A percentile compares a stretch with the other conserved stretches of the same genome.
phyloP scores from a whole-genome alignment of 2,797 vertebrate species.

The Leuciscus waleckii region DNA sequence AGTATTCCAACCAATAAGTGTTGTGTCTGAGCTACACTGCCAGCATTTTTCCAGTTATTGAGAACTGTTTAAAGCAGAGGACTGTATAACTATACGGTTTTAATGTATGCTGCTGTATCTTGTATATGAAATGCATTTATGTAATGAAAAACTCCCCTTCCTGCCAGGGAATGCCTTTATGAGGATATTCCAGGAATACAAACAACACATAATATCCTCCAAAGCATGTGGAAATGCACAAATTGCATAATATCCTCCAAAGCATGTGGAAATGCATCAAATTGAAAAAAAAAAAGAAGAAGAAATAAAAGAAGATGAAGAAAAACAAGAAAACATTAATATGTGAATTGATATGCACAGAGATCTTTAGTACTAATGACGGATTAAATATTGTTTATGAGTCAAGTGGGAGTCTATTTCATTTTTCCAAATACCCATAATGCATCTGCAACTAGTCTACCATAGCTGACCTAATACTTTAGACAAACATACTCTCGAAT shows the following conservation, averaged over 20 bases:
- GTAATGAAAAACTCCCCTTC: conserved; percentile 27
- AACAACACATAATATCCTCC: conserved; percentile 6
- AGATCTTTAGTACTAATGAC: conserved; percentile 7
- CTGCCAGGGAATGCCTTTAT: conserved; percentile 15
- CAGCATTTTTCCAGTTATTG: conserved; percentile 8
- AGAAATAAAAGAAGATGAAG: neutral
- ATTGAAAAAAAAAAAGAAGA: neutral
- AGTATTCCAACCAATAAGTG: conserved; percentile 74
- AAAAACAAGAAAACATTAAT: neutral
- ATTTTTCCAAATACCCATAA: neutral
- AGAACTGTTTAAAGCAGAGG: neutral
- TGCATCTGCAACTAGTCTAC: conserved; percentile 14
- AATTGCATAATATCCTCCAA: conserved; percentile 22
- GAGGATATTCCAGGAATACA: conserved; percentile 10
- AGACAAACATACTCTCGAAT: conserved; percentile 16
- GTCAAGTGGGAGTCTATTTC: neutral
- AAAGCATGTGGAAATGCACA: conserved; percentile 7
- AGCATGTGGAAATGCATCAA: neutral
- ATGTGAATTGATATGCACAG: neutral
- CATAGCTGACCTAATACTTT: conserved; percentile 17
- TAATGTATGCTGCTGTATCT: conserved; percentile 24
- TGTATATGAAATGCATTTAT: conserved; percentile 31
- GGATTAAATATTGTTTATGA: neutral
- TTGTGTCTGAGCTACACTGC: conserved; percentile 13
- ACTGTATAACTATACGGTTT: conserved; percentile 21